Evolutionary conservation across 2,797 vertebrate species (phyloP).

Genomic region (Xyrichtys novacula): DNA sequence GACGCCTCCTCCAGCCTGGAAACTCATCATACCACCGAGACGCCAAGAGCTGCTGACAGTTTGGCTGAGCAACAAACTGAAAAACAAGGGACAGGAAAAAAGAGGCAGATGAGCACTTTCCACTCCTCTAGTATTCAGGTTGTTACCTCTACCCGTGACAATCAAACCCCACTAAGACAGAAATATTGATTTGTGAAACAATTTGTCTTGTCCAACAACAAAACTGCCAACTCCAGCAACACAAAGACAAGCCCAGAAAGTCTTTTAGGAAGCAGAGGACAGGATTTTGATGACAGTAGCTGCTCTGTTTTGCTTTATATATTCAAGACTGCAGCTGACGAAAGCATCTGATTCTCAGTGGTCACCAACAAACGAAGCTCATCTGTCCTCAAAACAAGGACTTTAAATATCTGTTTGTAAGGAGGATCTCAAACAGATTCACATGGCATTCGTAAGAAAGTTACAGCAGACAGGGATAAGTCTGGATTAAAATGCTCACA

Average conservation of each 20-base stretch:
- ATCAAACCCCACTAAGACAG: neutral
- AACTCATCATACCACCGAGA: conserved; percentile 98
- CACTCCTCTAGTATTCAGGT: neutral
- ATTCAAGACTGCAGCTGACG: too few species aligned
- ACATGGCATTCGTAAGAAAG: neutral
- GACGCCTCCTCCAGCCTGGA: conserved; percentile 95
- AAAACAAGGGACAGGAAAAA: conserved; percentile 16
- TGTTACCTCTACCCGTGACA: too few species aligned
- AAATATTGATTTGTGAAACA: neutral
- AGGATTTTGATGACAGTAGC: neutral
- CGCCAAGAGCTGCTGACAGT: conserved; percentile 97
- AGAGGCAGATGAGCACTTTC: neutral
- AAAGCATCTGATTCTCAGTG: neutral
- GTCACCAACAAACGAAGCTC: neutral
- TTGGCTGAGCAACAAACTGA: conserved; percentile 98
- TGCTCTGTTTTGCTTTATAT: too few species aligned
- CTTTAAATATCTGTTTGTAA: neutral
- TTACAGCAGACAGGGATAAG: neutral
- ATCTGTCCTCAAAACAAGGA: neutral
- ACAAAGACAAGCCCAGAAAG: too few species aligned
- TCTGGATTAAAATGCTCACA: neutral
- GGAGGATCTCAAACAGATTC: neutral
- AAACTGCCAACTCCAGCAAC: neutral
- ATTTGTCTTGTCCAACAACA: neutral
- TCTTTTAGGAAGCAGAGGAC: neutral